Evolutionary conservation across 64 coral and sea anemone species (phyloP), one percentile per base, ranked within the genome.

Genomic region (Montipora sp.): DNA sequence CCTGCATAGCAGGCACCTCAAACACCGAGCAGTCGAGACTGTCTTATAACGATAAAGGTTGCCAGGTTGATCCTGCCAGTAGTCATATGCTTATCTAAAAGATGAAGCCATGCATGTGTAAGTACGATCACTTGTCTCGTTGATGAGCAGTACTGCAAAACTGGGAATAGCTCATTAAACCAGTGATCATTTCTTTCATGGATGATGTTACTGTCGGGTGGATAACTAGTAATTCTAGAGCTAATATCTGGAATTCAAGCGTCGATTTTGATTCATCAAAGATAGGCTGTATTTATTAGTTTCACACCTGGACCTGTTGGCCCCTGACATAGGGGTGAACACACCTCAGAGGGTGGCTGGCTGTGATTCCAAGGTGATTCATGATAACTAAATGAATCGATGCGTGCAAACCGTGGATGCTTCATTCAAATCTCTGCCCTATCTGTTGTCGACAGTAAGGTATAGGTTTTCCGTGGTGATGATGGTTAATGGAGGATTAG

Each of bases 41-140:
- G 68, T 46, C 44, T 51, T 2, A 71, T 11, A 59, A 13, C 19
- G 10, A 36, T 36, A 36, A 36, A 36, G 36, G 90, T 92, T 92
- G 80, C 80, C 91, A 80, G 91, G 91, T 88, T 93, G 91, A 93
- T 93, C 91, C 91, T 93, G 84, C 92, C 92, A 93, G 77, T 93
- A 93, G 85, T 93, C 86, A 94, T 93, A 93, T 93, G 92, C 92
- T 94, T 89, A 86, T 94, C 86, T 94, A 77, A 94, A 94, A 89
- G 92, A 89, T 89, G 89, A 89, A 94, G 92, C 92, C 92, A 93
- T 93, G 84, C 92, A 93, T 93, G 85, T 93, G 84, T 88, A 88
- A 93, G 92, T 88, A 93, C 75, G 75, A 93, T 83, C 91, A 85
- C 81, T 92, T 36, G 2, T 36, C 36, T 36, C 36, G 36, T 36